Percentiles rank a stretch among this genome's conserved stretches.
Evolutionary conservation across 2,113 vertebrate genomes (phyloP).

Genomic region (Micromys minutus): DNA sequence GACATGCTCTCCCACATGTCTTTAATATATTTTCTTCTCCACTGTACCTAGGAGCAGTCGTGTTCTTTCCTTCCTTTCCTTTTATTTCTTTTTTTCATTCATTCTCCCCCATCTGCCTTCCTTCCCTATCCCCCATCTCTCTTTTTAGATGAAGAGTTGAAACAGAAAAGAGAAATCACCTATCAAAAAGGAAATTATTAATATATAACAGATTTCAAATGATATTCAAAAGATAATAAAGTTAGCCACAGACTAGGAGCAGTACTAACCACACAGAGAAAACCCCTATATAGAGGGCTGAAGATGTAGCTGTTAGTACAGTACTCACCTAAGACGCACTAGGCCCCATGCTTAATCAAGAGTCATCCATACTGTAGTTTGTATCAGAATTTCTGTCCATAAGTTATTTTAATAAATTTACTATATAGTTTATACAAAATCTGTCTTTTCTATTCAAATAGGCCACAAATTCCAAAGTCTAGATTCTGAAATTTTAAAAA

Average conservation of each 20-base stretch:
- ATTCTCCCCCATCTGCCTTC: not conserved
- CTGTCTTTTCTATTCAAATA: constrained; percentile 49
- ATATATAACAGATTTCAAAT: not conserved
- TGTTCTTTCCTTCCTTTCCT: not conserved
- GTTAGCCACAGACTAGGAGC: not conserved
- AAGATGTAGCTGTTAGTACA: not conserved
- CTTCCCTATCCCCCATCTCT: not conserved
- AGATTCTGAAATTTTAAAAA: constrained; percentile 5
- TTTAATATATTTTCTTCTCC: not conserved
- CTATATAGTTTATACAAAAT: not conserved
- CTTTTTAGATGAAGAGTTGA: not conserved
- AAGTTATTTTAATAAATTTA: constrained; percentile 48
- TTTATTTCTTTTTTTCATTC: not conserved
- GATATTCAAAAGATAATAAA: not conserved
- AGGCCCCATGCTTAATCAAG: not conserved
- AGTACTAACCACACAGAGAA: not conserved
- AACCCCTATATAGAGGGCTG: not conserved
- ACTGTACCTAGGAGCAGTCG: not conserved
- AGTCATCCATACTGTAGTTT: not conserved
- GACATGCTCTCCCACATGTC: not conserved
- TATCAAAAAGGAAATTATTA: not conserved
- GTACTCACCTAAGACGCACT: not conserved
- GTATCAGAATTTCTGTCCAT: not conserved
- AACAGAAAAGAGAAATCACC: not conserved
- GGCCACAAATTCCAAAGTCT: constrained; percentile 30